Conservation (phyloP, 1,140 invertebrate species). For the Macrosteles quadrilineatus region DNA sequence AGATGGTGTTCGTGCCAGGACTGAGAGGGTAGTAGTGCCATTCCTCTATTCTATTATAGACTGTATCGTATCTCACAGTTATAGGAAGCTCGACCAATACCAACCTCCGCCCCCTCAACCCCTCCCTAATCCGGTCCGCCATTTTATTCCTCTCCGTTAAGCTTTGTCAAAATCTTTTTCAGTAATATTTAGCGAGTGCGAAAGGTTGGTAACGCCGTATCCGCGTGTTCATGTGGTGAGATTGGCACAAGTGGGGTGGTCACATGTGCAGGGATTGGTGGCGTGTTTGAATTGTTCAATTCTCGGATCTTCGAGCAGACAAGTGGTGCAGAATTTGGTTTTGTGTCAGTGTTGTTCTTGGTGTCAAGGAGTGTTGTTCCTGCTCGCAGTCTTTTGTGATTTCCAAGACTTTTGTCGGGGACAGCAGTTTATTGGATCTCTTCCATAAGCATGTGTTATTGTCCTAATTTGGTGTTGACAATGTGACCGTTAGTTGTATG, state of each 20-base stretch:
- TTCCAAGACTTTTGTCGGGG: too few species aligned
- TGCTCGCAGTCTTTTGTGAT: too few species aligned
- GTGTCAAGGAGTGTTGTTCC: too few species aligned
- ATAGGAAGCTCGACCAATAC: conserved; percentile 24
- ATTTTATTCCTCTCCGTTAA: background rate
- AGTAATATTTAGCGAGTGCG: background rate
- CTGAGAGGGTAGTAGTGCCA: background rate
- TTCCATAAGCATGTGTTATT: too few species aligned
- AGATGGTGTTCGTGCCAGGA: conserved; percentile 12
- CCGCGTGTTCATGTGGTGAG: background rate
- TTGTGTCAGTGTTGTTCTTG: too few species aligned
- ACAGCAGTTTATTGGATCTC: too few species aligned
- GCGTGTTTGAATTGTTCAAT: background rate
- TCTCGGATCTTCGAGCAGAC: background rate
- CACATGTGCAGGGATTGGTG: conserved; percentile 4
- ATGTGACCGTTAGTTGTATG: too few species aligned
- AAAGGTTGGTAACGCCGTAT: too few species aligned
- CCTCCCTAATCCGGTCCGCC: background rate
- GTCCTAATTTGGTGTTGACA: too few species aligned
- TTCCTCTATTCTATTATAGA: conserved; percentile 24
- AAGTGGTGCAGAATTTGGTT: background rate
- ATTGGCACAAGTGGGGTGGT: background rate
- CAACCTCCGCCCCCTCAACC: background rate
- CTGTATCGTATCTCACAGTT: conserved; percentile 25
- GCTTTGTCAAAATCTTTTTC: conserved; percentile 5